Evolutionary conservation across 2,113 vertebrate species (phyloP), one percentile per base, ranked within the genome.

Genomic region (Channa maculata): DNA sequence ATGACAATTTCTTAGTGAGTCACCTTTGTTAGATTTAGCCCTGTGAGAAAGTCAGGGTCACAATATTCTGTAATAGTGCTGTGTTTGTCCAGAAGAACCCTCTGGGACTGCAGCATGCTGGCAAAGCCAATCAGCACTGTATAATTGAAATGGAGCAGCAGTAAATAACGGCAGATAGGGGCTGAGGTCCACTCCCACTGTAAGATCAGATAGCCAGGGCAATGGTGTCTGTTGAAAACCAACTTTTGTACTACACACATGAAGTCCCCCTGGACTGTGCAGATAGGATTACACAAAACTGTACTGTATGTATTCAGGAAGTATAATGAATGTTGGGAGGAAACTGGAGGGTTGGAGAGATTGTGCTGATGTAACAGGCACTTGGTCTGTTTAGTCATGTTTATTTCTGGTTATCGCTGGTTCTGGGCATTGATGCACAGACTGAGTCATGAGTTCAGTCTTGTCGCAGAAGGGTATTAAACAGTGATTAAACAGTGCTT

Each of bases 71-170:
- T 65, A 61, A 5, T 65, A 41, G 5, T 14, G 64, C 38, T 65
- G 72, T 86, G 75, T 83, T 86, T 82, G 60, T 44, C 68, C 55
- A 55, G 58, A 76, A 49, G 67, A 65, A 69, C 61, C 84, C 77
- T 57, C 58, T 50, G 82, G 84, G 83, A 86, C 78, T 45, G 34
- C 36, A 6, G 48, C 53, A 15, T 64, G 74, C 41, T 52, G 52
- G 80, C 49, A 61, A 61, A 88, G 68, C 67, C 68, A 80, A 86
- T 85, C 70, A 76, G 79, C 9, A 44, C 14, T 62, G 64, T 83
- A 68, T 83, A 83, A 86, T 79, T 88, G 83, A 87, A 91, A 89
- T 65, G 70, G 75, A 85, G 65, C 80, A 64, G 71, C 52, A 1
- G 75, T 83, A 81, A 86, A 90, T 80, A 79, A 68, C 72, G 65